Conservation (phyloP, 2,113 vertebrate genomes). For the Ia io region DNA sequence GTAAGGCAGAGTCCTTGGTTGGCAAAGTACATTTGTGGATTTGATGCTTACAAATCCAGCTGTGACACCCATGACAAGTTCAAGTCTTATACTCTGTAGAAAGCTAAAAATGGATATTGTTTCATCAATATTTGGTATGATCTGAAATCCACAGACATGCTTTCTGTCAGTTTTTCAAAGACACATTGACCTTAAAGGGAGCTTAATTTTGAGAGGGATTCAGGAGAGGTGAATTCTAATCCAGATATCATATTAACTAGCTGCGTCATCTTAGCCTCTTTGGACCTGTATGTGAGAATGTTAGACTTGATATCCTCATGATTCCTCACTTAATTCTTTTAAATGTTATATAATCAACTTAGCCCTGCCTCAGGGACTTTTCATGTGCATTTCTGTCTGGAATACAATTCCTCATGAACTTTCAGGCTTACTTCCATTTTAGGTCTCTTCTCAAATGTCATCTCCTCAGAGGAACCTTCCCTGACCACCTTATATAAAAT, state of each 20-base stretch:
- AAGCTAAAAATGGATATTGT: not conserved
- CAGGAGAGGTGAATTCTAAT: not conserved
- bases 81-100: not conserved
- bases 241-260: conserved; percentile 19
- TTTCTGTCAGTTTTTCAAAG: conserved; percentile 18
- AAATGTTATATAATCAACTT: not conserved
- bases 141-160: not conserved
- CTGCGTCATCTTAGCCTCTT: not conserved
- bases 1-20: not conserved
- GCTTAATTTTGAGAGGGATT: not conserved
- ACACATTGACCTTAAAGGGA: not conserved
- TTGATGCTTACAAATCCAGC: not conserved
- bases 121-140: not conserved
- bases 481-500: not conserved
- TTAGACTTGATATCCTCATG: not conserved
- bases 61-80: not conserved
- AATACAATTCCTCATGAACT: not conserved
- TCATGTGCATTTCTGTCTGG: not conserved
- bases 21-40: not conserved
- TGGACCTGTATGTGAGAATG: not conserved
- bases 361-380: not conserved
- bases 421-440: not conserved
- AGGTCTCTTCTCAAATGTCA: not conserved
- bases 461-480: not conserved
- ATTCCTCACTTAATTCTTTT: not conserved